These are phyloP conservation scores for Peromyscus attwateri DNA, from an alignment of 2,797 vertebrate genomes.

Conservation along the genomic window DNA sequence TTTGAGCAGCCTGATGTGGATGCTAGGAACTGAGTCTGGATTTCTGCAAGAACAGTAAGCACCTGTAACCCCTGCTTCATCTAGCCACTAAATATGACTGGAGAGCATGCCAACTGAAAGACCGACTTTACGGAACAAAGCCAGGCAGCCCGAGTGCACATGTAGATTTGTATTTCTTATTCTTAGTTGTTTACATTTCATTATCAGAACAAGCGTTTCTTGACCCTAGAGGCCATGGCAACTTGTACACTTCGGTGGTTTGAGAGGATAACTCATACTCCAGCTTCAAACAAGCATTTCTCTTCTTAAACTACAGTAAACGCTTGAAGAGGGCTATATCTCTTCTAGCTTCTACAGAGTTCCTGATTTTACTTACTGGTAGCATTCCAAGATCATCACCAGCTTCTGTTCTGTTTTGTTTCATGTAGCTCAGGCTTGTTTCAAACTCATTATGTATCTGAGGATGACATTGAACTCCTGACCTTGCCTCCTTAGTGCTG, in stretches of 20 bases:
- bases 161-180: slow-evolving; percentile 18
- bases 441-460: neutral
- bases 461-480: neutral
- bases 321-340: neutral
- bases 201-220: slow-evolving; percentile 25
- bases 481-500: neutral
- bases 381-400: neutral
- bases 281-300: neutral
- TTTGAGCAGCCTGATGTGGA: too few species aligned
- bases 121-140: slow-evolving; percentile 12
- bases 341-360: neutral
- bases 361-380: neutral
- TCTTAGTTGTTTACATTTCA: neutral
- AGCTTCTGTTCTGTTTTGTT: neutral
- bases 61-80: too few species aligned
- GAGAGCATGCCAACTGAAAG: neutral
- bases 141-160: neutral
- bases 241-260: neutral
- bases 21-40: too few species aligned
- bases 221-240: neutral
- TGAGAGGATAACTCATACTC: slow-evolving; percentile 6
- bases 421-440: neutral
- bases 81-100: neutral
- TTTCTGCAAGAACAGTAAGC: neutral
- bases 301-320: neutral